Percentiles rank a stretch among this genome's conserved stretches.
phyloP scores from a whole-genome alignment of 30 jellyfish, hydroid and myxozoan genomes.

The Aurelia sp. region DNA sequence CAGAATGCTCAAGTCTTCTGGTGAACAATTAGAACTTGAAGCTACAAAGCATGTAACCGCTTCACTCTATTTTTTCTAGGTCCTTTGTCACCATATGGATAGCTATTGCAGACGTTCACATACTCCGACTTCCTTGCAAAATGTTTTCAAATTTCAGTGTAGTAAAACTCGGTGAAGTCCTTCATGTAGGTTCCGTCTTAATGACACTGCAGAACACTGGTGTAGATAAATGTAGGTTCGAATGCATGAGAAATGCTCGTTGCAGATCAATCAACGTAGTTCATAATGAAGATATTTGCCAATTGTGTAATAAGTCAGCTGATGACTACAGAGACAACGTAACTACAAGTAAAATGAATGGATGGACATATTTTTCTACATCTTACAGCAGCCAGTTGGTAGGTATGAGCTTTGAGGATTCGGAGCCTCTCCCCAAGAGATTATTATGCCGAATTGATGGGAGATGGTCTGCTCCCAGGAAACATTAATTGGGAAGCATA shows the following conservation, averaged over 20 bases:
- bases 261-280: constrained; percentile 34
- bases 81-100: no score
- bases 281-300: neutral
- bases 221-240: neutral
- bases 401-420: neutral
- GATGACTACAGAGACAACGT: constrained; percentile 3
- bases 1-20: no score
- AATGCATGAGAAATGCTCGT: neutral
- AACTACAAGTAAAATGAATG: neutral
- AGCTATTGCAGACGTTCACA: neutral
- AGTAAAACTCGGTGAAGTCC: no score
- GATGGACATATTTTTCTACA: constrained; percentile 24
- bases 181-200: neutral
- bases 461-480: no score
- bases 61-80: no score
- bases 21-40: no score
- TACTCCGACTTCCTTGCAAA: constrained; percentile 9
- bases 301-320: constrained; percentile 13
- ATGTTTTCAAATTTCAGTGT: constrained; percentile 16
- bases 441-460: no score
- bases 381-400: constrained; percentile 6
- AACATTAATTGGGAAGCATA: no score
- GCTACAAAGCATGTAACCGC: no score
- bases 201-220: neutral
- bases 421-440: no score